Base-by-base conservation (phyloP, 2,797 vertebrate genomes). In the Phoxinus dragarum region DNA sequence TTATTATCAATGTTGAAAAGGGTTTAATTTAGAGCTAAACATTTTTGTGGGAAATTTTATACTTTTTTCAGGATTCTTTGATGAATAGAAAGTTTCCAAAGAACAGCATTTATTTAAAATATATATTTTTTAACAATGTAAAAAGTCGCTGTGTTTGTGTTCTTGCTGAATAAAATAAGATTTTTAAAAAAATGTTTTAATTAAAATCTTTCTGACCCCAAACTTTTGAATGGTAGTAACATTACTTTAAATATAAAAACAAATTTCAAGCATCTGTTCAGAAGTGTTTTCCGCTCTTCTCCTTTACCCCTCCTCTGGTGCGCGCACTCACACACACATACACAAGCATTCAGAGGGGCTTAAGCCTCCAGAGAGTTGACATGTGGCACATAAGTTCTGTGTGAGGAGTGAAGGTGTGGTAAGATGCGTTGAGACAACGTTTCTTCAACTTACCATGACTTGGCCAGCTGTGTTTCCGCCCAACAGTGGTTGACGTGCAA, bases 371-470 rank as follows among this genome's bases (percentile, higher is more conserved):
- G 85, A 92, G 94, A 89, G 93, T 90, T 95, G 94, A 94, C 93
- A 93, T 94, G 93, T 96, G 94, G 92, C 94, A 95, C 92, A 93
- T 93, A 94, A 88, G 92, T 95, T 95, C 92, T 93, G 87, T 92
- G 81, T 68, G 88, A 86, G 89, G 90, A 91, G 91, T 89, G 85
- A 89, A 90, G 91, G 92, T 89, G 91, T 94, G 93, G 90, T 86
- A 90, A 90, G 91, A 94, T 93, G 88, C 91, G 87, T 82, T 91
- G 90, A 92, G 94, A 95, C 91, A 93, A 89, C 81, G 87, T 90
- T 93, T 92, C 90, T 93, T 92, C 91, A 93, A 93, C 92, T 93
- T 95, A 94, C 88, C 56, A 68, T 90, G 90, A 90, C 72, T 93
- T 91, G 93, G 92, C 91, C 92, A 93, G 93, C 95, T 93, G 90